Evolutionary conservation across 1,140 invertebrate species (phyloP).

Genomic region (Neotoxoptera formosana): DNA sequence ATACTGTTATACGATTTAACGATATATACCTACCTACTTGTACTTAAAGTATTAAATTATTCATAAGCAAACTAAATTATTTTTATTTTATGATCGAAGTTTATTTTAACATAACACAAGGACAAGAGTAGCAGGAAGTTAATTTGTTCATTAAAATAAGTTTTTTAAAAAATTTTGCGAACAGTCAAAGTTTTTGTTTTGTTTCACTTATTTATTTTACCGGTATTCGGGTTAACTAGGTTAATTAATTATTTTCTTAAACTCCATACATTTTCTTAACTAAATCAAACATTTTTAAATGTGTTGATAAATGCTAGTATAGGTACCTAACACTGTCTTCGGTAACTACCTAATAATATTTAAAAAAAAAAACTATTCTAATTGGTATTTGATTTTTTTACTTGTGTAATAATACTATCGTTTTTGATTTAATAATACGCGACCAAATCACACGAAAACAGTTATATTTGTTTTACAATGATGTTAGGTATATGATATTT

Average conservation of each 20-base stretch:
- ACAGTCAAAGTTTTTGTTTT: conserved; percentile 19
- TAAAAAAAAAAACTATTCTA: background rate
- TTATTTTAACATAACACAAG: background rate
- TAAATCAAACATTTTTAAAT: background rate
- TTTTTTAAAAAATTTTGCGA: background rate
- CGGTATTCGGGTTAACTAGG: background rate
- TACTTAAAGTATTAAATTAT: background rate
- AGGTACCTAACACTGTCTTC: background rate
- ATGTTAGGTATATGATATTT: too few relatives aligned
- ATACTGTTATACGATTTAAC: background rate
- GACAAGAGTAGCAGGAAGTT: background rate
- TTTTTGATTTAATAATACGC: too few relatives aligned
- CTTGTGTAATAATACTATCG: background rate
- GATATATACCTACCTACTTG: too few relatives aligned
- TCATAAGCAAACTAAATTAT: background rate
- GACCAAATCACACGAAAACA: too few relatives aligned
- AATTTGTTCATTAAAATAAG: background rate
- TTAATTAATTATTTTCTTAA: conserved; percentile 30
- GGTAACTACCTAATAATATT: background rate
- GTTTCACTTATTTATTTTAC: background rate
- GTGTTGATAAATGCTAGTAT: background rate
- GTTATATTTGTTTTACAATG: too few relatives aligned
- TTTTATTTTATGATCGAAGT: background rate
- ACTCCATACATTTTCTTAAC: background rate
- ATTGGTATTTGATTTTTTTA: background rate